Conservation (phyloP, 1,140 invertebrate genomes). For the Aphidius gifuensis region DNA sequence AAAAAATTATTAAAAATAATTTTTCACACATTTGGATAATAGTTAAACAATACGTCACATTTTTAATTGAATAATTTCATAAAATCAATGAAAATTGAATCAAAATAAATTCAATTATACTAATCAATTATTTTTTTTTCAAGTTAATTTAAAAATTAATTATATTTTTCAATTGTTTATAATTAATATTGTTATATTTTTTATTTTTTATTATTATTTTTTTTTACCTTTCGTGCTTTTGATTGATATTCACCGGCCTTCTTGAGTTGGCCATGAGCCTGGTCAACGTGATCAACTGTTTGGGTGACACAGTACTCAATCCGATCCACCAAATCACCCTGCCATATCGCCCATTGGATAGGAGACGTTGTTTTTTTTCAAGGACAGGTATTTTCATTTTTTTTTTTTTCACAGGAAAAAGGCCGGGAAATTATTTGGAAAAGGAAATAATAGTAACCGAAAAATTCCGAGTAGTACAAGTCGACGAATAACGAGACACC, state of each 20-base stretch:
- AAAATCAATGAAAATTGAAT: too few relatives aligned
- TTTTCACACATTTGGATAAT: too few relatives aligned
- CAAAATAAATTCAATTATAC: too few relatives aligned
- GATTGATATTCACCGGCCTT: conserved; percentile 78
- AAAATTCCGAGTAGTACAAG: conserved; percentile 15
- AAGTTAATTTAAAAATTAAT: too few relatives aligned
- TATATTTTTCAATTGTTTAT: too few relatives aligned
- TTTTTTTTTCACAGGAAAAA: not conserved
- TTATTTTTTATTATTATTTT: too few relatives aligned
- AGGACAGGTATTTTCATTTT: too few relatives aligned
- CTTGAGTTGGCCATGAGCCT: conserved; percentile 73
- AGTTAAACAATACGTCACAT: too few relatives aligned
- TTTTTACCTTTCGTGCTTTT: conserved; percentile 85
- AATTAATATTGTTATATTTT: too few relatives aligned
- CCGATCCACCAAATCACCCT: conserved; percentile 90
- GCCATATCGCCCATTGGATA: conserved; percentile 36
- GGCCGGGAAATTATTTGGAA: conserved; percentile 12
- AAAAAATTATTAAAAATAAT: too few relatives aligned
- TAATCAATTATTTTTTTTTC: too few relatives aligned
- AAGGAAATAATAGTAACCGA: conserved; percentile 40
- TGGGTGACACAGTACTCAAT: conserved; percentile 88
- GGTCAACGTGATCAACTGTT: conserved; percentile 75
- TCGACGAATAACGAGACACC: not conserved
- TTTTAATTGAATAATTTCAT: too few relatives aligned
- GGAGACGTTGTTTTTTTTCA: conserved; percentile 8